Conservation (phyloP, 2,888 invertebrate genomes). For the Helicoverpa assulta region DNA sequence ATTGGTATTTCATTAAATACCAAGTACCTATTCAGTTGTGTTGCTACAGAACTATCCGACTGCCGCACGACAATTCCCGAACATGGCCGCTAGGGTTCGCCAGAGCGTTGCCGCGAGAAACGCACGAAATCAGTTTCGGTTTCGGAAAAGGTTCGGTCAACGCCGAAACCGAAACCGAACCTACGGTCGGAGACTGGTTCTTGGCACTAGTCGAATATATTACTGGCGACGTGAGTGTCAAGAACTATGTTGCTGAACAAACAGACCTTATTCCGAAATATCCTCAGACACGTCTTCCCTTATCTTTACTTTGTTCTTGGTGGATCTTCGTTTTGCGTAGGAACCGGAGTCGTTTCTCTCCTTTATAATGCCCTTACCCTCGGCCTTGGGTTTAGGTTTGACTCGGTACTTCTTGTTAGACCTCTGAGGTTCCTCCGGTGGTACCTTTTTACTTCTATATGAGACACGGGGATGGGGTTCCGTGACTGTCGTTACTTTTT, state of each 20-base stretch:
- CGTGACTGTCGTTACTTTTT: slow-evolving; percentile 58
- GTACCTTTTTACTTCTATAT: slow-evolving; percentile 69
- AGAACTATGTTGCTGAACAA: slow-evolving; percentile 19
- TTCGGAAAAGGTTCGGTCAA: no score
- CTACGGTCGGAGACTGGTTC: no score
- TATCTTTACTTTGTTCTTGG: slow-evolving; percentile 81
- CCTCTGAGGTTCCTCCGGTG: slow-evolving; percentile 57
- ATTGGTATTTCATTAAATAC: no score
- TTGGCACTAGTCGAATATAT: slow-evolving; percentile 59
- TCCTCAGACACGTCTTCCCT: slow-evolving; percentile 84
- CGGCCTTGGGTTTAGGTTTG: slow-evolving; percentile 70
- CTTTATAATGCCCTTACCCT: slow-evolving; percentile 80
- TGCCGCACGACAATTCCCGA: no score
- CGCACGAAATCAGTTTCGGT: no score
- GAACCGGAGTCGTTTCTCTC: slow-evolving; percentile 78
- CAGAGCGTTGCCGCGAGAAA: no score
- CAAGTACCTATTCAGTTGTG: no score
- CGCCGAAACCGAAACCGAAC: no score
- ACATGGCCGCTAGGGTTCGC: no score
- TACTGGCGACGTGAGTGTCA: slow-evolving; percentile 53
- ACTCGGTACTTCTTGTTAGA: slow-evolving; percentile 71
- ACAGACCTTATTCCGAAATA: slow-evolving; percentile 73
- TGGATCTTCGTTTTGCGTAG: slow-evolving; percentile 68
- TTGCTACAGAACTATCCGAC: no score
- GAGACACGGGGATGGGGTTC: slow-evolving; percentile 58